Conservation (phyloP, 2,888 invertebrate species). For the Bedellia somnulentella region DNA sequence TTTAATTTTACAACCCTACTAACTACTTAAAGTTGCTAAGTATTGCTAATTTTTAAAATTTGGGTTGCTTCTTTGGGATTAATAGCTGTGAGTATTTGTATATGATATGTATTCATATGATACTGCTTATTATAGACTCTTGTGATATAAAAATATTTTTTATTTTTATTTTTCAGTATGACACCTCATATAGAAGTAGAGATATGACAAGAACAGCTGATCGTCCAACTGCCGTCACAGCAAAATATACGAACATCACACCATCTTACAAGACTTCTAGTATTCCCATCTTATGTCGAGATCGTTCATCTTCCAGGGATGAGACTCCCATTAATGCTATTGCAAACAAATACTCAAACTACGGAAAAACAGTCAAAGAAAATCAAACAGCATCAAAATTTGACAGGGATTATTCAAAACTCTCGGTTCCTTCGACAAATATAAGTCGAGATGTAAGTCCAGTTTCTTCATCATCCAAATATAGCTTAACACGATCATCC, state of each 20-base stretch:
- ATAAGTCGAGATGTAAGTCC: constrained; percentile 63
- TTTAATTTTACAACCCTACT: no score
- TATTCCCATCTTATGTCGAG: constrained; percentile 36
- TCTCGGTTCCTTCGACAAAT: constrained; percentile 29
- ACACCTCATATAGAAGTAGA: constrained; percentile 35
- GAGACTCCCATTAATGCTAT: constrained; percentile 43
- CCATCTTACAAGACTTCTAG: constrained; percentile 51
- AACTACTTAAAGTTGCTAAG: no score
- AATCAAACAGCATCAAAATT: constrained; percentile 19
- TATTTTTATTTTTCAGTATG: constrained; percentile 34
- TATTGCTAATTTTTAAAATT: no score
- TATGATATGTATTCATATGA: no score
- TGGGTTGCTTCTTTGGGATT: no score
- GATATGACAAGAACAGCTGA: constrained; percentile 29
- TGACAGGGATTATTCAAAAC: constrained; percentile 53
- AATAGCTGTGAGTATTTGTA: no score
- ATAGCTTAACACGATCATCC: constrained; percentile 36
- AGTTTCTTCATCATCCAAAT: constrained; percentile 38
- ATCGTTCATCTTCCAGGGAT: constrained; percentile 30
- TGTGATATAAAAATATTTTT: no score
- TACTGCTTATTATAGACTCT: no score
- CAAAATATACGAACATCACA: constrained; percentile 40
- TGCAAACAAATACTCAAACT: constrained; percentile 41
- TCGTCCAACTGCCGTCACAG: constrained; percentile 43
- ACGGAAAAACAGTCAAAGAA: constrained; percentile 18